Conservation (phyloP, 64 coral and sea anemone species). For the Stichodactyla helianthus region DNA sequence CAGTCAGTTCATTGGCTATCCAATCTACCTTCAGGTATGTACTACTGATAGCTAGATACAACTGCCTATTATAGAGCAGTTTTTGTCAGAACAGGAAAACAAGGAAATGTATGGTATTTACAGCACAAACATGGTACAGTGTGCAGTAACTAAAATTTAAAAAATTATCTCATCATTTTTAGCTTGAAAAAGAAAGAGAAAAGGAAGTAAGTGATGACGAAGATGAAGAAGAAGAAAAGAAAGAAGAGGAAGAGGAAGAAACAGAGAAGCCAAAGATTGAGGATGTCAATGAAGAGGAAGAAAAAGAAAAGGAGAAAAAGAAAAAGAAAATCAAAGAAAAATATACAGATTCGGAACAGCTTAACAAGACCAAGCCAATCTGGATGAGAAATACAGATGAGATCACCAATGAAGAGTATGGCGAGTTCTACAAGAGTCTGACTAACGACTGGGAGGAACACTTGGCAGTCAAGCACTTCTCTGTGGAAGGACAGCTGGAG, state of each 20-base stretch:
- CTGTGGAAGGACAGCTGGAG: conserved; percentile 96
- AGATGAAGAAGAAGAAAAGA: conserved; percentile 76
- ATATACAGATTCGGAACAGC: conserved; percentile 84
- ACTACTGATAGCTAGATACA: neutral
- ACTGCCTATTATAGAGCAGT: neutral
- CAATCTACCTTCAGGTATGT: conserved; percentile 80
- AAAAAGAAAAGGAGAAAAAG: conserved; percentile 80
- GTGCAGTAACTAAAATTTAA: neutral
- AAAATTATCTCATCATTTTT: neutral
- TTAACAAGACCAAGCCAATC: conserved; percentile 98
- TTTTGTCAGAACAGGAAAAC: too few species aligned
- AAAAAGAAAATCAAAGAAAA: conserved; percentile 98
- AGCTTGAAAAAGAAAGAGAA: conserved; percentile 95
- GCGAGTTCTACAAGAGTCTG: conserved; percentile 98
- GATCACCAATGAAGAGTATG: conserved; percentile 94
- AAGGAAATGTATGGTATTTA: neutral
- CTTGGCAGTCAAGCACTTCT: conserved; percentile 97
- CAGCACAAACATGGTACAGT: neutral
- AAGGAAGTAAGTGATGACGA: conserved; percentile 87
- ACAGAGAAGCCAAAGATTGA: conserved; percentile 85
- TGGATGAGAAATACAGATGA: conserved; percentile 99
- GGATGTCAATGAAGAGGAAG: conserved; percentile 68
- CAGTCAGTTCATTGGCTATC: conserved; percentile 99
- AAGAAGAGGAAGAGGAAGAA: conserved; percentile 60
- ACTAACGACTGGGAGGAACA: conserved; percentile 99